Evolutionary conservation across 2,797 vertebrate species (phyloP).

Genomic region (Cynopterus sphinx): DNA sequence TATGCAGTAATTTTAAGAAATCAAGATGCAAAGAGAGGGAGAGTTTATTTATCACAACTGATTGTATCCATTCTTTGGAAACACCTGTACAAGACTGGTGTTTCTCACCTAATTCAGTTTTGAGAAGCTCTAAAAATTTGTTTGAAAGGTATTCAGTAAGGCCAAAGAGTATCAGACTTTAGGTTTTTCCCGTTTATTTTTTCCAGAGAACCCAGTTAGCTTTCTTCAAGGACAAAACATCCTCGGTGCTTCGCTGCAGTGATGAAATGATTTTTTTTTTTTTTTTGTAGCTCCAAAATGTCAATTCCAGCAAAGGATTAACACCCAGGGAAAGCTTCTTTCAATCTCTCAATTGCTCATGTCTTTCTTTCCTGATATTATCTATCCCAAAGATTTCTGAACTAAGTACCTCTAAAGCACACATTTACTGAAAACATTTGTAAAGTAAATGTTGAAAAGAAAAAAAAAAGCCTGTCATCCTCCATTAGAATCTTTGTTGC

Average conservation of each 20-base stretch:
- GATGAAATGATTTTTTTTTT: conserved; percentile 25
- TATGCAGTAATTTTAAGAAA: background rate
- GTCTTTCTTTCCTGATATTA: conserved; percentile 34
- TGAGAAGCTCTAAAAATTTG: background rate
- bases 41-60: background rate
- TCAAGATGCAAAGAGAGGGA: background rate
- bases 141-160: background rate
- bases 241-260: background rate
- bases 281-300: conserved; percentile 47
- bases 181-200: background rate
- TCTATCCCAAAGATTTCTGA: background rate
- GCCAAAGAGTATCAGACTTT: background rate
- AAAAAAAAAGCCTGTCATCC: conserved; percentile 12
- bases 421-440: conserved; percentile 56
- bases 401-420: conserved; percentile 57
- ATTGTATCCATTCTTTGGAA: background rate
- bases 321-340: conserved; percentile 24
- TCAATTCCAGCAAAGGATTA: conserved; percentile 57
- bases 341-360: conserved; percentile 6
- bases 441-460: conserved; percentile 33
- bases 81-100: background rate
- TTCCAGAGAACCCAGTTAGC: background rate
- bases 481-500: conserved; percentile 29
- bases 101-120: background rate
- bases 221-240: conserved; percentile 22